phyloP scores from a whole-genome alignment of 2,888 invertebrate genomes.

The Thecophora atra region DNA sequence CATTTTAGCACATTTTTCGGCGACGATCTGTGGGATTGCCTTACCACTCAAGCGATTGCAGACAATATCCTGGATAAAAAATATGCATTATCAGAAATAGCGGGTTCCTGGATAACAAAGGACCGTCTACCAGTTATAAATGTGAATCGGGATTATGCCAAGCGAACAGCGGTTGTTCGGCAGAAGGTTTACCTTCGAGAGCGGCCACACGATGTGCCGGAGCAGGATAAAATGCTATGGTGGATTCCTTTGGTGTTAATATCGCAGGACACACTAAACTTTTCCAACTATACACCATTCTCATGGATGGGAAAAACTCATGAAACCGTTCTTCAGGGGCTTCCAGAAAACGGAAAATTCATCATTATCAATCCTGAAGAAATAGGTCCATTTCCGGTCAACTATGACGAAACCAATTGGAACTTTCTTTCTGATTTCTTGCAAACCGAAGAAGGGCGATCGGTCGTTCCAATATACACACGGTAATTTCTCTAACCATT shows the following conservation, averaged over 20 bases:
- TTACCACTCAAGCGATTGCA: conserved; percentile 74
- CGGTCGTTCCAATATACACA: conserved; percentile 75
- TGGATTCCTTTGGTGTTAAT: conserved; percentile 77
- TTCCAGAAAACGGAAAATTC: conserved; percentile 72
- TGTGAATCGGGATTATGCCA: conserved; percentile 74
- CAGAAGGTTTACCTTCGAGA: conserved; percentile 78
- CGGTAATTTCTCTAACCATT: conserved; percentile 49
- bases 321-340: conserved; percentile 68
- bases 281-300: conserved; percentile 69
- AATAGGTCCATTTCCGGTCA: conserved; percentile 85
- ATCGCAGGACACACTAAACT: conserved; percentile 71
- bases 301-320: conserved; percentile 74
- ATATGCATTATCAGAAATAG: conserved; percentile 75
- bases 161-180: conserved; percentile 70
- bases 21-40: conserved; percentile 80
- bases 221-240: conserved; percentile 77
- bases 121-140: conserved; percentile 81
- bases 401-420: conserved; percentile 83
- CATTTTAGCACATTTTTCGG: conserved; percentile 80
- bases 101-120: conserved; percentile 83
- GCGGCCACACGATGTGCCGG: conserved; percentile 77
- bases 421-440: conserved; percentile 75
- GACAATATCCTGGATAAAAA: conserved; percentile 69
- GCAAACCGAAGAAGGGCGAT: conserved; percentile 68
- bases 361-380: conserved; percentile 86